A percentile compares a stretch with the other conserved stretches of the same genome.
Conservation (phyloP, 2,113 vertebrate species). For the Neogale vison region DNA sequence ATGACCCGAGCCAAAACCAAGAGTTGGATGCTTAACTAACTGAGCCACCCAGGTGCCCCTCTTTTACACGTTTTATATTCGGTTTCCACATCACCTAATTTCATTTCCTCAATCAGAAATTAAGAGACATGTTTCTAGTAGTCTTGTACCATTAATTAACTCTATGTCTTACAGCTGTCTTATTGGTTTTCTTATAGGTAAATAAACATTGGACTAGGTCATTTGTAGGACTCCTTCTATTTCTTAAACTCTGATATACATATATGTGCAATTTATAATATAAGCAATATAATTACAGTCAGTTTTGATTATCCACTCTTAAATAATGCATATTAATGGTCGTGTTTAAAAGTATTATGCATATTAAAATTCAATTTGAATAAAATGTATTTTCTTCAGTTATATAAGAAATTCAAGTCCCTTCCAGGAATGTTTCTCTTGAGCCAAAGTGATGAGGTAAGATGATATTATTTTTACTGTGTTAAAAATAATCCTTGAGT, state of each 20-base stretch:
- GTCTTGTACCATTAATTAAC: not conserved
- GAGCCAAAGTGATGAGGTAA: not conserved
- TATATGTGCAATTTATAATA: not conserved
- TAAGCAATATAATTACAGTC: not conserved
- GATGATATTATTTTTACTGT: not conserved
- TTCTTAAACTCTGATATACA: not conserved
- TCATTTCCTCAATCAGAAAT: not conserved
- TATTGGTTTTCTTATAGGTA: not conserved
- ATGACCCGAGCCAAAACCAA: not conserved
- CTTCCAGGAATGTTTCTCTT: not conserved
- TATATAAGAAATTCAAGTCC: not conserved
- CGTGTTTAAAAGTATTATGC: not conserved
- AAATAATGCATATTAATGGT: not conserved
- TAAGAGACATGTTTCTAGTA: not conserved
- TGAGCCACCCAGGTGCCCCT: not conserved
- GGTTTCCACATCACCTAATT: not conserved
- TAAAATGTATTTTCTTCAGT: constrained; percentile 26
- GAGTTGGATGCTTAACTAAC: not conserved
- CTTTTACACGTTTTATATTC: not conserved
- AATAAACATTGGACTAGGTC: not conserved
- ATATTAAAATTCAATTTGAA: not conserved
- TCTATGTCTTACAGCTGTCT: not conserved
- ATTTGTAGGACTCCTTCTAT: not conserved
- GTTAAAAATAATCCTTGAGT: constrained; percentile 14
- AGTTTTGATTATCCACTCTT: not conserved